phyloP scores from a whole-genome alignment of 2,888 invertebrate species.

The Pristionchus exspectatus region DNA sequence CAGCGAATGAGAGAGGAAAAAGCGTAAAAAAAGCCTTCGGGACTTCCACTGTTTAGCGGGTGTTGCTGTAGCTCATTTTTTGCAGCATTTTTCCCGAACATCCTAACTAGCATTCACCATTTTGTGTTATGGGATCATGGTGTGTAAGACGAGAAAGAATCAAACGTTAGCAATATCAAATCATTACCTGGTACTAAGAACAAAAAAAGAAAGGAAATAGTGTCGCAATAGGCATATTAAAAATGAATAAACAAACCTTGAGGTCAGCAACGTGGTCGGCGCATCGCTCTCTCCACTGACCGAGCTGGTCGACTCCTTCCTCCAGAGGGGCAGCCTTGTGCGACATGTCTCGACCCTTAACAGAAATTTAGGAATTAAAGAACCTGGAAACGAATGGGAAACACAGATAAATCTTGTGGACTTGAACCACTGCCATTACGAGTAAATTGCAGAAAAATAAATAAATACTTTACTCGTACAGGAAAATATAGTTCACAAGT shows the following conservation, averaged over 20 bases:
- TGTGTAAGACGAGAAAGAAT: too few relatives aligned
- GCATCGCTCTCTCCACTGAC: conserved; percentile 76
- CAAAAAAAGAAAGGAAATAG: not conserved
- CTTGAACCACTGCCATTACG: not conserved
- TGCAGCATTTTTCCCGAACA: too few relatives aligned
- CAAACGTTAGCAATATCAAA: too few relatives aligned
- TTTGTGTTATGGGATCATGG: too few relatives aligned
- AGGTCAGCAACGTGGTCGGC: conserved; percentile 74
- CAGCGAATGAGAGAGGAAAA: too few relatives aligned
- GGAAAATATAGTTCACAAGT: conserved; percentile 32
- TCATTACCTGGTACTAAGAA: too few relatives aligned
- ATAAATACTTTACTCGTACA: conserved; percentile 51
- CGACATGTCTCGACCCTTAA: conserved; percentile 45
- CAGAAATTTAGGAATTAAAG: not conserved
- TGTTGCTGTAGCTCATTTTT: too few relatives aligned
- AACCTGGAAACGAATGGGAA: not conserved
- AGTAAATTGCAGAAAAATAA: not conserved
- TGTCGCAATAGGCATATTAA: not conserved
- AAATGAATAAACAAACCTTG: conserved; percentile 60
- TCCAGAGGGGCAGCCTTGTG: conserved; percentile 56
- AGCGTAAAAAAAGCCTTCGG: too few relatives aligned
- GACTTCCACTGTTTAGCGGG: too few relatives aligned
- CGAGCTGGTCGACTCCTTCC: conserved; percentile 73
- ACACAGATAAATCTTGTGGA: conserved; percentile 8
- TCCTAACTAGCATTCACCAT: too few relatives aligned